Evolutionary conservation across 2,113 vertebrate genomes (phyloP).

Genomic region (Prionailurus viverrinus): DNA sequence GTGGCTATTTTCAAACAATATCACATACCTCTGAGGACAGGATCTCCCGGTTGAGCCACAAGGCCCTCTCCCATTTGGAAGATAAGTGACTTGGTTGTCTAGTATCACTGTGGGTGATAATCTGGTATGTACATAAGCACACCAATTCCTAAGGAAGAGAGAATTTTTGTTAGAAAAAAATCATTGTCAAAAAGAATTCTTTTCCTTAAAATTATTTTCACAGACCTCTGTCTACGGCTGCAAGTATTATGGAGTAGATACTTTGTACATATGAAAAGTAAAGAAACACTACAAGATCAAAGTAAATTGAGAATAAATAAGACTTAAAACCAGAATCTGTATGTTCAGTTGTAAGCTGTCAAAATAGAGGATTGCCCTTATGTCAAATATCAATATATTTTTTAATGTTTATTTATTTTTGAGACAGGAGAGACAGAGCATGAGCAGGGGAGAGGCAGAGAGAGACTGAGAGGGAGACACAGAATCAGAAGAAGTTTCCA

Average conservation of each 20-base stretch:
- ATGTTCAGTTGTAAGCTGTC: not conserved
- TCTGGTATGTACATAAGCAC: conserved; percentile 90
- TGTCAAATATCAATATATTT: not conserved
- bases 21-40: conserved; percentile 87
- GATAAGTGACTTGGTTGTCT: conserved; percentile 84
- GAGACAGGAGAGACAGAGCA: too few relatives aligned
- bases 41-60: conserved; percentile 84
- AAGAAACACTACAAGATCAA: not conserved
- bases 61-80: conserved; percentile 80
- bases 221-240: not conserved
- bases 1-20: not conserved
- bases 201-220: conserved; percentile 14
- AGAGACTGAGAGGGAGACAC: too few relatives aligned
- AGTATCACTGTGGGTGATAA: conserved; percentile 86
- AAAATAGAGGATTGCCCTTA: conserved; percentile 2
- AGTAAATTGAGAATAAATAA: conserved; percentile 6
- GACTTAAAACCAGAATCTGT: not conserved
- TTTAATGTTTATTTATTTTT: too few relatives aligned
- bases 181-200: not conserved
- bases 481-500: too few relatives aligned
- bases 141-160: conserved; percentile 89
- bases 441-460: too few relatives aligned
- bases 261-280: not conserved
- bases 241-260: not conserved
- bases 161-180: conserved; percentile 16